A percentile compares a stretch with the other conserved stretches of the same genome.
Conservation (phyloP, 2,797 vertebrate genomes). For the Anguilla obscura region DNA sequence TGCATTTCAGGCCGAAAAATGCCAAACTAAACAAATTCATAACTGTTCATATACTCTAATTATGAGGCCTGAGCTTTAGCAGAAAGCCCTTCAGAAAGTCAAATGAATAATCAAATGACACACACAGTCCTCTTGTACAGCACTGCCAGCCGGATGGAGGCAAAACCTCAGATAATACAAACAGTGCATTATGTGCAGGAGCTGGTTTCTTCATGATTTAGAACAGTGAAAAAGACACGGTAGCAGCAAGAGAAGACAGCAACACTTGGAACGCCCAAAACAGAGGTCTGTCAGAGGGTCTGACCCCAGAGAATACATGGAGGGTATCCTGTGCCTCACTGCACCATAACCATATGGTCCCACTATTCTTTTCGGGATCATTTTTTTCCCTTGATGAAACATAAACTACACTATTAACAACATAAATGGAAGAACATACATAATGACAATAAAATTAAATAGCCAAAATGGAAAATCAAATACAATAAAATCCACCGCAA, state of each 20-base stretch:
- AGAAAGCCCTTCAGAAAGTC: neutral
- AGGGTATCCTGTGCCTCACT: too few species aligned
- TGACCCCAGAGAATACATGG: neutral
- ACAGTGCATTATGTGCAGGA: neutral
- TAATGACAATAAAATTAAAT: too few species aligned
- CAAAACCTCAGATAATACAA: neutral
- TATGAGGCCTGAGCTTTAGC: neutral
- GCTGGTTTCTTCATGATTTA: neutral
- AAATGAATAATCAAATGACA: neutral
- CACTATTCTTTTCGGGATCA: too few species aligned
- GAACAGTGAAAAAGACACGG: neutral
- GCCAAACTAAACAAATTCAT: too few species aligned
- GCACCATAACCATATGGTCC: too few species aligned
- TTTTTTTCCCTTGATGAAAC: too few species aligned
- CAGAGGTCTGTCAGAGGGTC: neutral
- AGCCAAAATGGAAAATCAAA: too few species aligned
- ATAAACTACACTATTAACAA: too few species aligned
- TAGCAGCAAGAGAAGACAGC: neutral
- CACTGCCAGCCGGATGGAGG: neutral
- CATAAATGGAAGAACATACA: too few species aligned
- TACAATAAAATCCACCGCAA: too few species aligned
- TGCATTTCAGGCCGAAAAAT: too few species aligned
- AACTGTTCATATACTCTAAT: neutral
- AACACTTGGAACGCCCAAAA: neutral
- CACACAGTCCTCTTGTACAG: neutral